phyloP scores from a whole-genome alignment of 2,113 vertebrate species.

The Salvelinus namaycush region DNA sequence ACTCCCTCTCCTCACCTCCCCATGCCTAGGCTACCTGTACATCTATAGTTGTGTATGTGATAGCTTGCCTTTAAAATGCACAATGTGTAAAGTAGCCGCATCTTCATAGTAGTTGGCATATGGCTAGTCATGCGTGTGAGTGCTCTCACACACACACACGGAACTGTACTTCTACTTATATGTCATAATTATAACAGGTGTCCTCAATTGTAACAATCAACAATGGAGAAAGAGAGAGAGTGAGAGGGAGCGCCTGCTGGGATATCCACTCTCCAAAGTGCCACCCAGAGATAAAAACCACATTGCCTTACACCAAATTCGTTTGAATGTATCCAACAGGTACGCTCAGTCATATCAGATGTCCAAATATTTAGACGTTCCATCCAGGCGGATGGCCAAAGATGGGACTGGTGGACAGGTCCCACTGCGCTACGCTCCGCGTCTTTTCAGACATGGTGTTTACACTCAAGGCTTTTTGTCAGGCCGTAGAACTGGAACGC shows the following conservation, averaged over 20 bases:
- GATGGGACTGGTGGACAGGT: conserved; percentile 50
- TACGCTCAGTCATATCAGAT: conserved; percentile 68
- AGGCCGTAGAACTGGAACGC: background rate
- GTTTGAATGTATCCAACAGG: conserved; percentile 63
- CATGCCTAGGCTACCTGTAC: conserved; percentile 2
- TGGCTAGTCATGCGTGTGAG: background rate
- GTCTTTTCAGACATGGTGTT: conserved; percentile 56
- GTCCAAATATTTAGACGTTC: conserved; percentile 78
- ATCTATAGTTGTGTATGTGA: background rate
- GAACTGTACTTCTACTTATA: too few species aligned
- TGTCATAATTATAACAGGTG: background rate
- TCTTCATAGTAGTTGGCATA: background rate
- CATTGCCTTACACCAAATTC: conserved; percentile 58
- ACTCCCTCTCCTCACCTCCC: background rate
- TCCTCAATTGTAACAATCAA: conserved; percentile 32
- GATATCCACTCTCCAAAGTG: conserved; percentile 37
- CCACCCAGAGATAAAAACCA: conserved; percentile 61
- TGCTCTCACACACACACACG: background rate
- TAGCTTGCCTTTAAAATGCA: background rate
- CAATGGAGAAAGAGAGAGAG: conserved; percentile 6
- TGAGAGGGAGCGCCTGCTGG: conserved; percentile 35
- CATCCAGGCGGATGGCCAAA: conserved; percentile 64
- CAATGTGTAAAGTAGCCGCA: background rate
- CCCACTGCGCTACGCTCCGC: conserved; percentile 8
- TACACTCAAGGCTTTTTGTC: conserved; percentile 31